Percentiles rank a stretch among this genome's conserved stretches.
Evolutionary conservation across 2,888 invertebrate species (phyloP).

Genomic region (Theodoxus fluviatilis): DNA sequence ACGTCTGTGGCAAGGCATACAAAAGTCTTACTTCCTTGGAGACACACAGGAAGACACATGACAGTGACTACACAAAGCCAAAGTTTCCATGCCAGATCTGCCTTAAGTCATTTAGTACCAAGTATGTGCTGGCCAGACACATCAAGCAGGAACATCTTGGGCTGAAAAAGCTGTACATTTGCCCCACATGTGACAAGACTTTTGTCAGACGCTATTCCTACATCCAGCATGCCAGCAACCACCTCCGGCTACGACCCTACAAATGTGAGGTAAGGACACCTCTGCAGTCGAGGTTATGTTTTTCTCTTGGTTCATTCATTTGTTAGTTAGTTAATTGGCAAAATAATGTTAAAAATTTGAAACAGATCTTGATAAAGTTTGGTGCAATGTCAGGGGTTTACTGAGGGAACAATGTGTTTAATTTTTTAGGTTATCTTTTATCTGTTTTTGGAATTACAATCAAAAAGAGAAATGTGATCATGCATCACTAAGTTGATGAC

Average conservation of each 20-base stretch:
- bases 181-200: slow-evolving; percentile 52
- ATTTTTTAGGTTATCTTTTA: too few relatives aligned
- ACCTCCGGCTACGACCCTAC: slow-evolving; percentile 51
- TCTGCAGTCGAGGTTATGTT: too few relatives aligned
- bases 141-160: slow-evolving; percentile 52
- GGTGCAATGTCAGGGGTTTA: too few relatives aligned
- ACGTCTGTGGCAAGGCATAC: slow-evolving; percentile 50
- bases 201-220: slow-evolving; percentile 52
- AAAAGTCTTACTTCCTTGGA: slow-evolving; percentile 42
- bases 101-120: slow-evolving; percentile 48
- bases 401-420: too few relatives aligned
- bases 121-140: slow-evolving; percentile 48
- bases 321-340: too few relatives aligned
- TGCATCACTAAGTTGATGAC: too few relatives aligned
- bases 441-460: too few relatives aligned
- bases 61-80: slow-evolving; percentile 45
- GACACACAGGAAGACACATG: slow-evolving; percentile 45
- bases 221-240: slow-evolving; percentile 51
- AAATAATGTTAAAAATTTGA: too few relatives aligned
- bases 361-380: too few relatives aligned
- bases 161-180: slow-evolving; percentile 45
- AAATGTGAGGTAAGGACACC: slow-evolving; percentile 53
- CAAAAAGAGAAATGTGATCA: too few relatives aligned
- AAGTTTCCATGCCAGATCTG: slow-evolving; percentile 49
- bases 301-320: too few relatives aligned